phyloP scores from a whole-genome alignment of 2,797 vertebrate genomes.

The Threskiornis aethiopicus region DNA sequence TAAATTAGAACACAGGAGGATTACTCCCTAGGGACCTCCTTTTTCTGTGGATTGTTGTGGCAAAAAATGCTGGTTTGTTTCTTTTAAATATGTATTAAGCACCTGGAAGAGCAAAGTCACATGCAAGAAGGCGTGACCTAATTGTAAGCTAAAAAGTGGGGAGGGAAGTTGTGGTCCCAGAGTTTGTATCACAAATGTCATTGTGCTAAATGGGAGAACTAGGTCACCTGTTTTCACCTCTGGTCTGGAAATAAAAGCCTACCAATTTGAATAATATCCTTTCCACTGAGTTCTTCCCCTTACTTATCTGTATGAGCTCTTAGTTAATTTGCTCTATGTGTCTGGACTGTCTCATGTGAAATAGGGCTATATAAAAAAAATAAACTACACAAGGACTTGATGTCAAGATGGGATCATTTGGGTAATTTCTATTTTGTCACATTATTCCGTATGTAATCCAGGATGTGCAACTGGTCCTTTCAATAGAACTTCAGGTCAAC shows the following conservation, averaged over 20 bases:
- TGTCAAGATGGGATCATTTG: slow-evolving; percentile 25
- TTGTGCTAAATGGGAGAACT: neutral
- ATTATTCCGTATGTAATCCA: slow-evolving; percentile 52
- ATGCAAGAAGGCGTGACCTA: neutral
- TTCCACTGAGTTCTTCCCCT: neutral
- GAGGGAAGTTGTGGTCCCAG: neutral
- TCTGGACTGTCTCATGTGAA: neutral
- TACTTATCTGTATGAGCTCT: neutral
- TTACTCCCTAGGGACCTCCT: neutral
- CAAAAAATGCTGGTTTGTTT: neutral
- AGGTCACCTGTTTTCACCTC: neutral
- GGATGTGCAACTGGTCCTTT: slow-evolving; percentile 29
- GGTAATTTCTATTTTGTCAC: slow-evolving; percentile 49
- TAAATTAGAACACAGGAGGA: neutral
- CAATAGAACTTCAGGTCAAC: neutral
- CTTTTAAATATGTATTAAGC: neutral
- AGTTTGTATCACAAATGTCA: neutral
- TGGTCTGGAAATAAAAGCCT: neutral
- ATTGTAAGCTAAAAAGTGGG: neutral
- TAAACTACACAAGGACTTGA: neutral
- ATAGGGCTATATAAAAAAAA: neutral
- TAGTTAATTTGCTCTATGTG: neutral
- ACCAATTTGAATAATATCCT: neutral
- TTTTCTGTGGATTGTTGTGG: neutral
- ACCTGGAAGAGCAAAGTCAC: neutral